Evolutionary conservation across 2,113 vertebrate species (phyloP).

Genomic region (Mastomys coucha): DNA sequence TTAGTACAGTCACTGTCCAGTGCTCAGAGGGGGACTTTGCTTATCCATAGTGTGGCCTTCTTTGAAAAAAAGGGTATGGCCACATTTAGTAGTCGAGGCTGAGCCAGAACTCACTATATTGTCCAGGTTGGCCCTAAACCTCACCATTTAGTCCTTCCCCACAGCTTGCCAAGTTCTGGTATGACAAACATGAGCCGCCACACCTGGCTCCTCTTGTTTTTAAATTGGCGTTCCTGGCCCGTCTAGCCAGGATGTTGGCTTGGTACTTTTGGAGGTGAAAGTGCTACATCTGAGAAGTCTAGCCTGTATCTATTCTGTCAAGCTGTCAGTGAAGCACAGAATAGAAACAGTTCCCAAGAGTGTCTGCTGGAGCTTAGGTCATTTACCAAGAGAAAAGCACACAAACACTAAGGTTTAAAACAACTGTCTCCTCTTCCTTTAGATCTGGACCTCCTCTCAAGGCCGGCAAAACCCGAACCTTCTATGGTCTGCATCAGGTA

Average conservation of each 20-base stretch:
- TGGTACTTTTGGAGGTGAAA: background rate
- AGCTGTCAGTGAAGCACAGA: background rate
- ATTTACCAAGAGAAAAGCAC: background rate
- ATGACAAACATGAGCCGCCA: background rate
- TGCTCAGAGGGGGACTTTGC: background rate
- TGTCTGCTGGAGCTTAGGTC: background rate
- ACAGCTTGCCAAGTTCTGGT: background rate
- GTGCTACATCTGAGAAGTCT: background rate
- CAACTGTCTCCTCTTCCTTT: slow-evolving; percentile 61
- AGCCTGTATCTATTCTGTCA: background rate
- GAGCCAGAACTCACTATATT: no score
- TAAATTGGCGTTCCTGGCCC: background rate
- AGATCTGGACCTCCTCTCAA: slow-evolving; percentile 95
- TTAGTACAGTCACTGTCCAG: background rate
- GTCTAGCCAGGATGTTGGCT: background rate
- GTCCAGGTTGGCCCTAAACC: background rate
- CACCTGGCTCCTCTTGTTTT: background rate
- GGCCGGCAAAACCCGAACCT: slow-evolving; percentile 94
- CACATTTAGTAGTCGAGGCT: background rate
- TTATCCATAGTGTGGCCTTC: background rate
- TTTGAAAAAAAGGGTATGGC: background rate
- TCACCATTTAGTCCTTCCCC: background rate
- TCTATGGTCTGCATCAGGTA: slow-evolving; percentile 97
- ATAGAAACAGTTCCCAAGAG: background rate
- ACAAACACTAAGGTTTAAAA: background rate